These are phyloP conservation scores for Macropus fuliginosus DNA, from an alignment of 2,797 vertebrate species.

Conservation along the genomic window DNA sequence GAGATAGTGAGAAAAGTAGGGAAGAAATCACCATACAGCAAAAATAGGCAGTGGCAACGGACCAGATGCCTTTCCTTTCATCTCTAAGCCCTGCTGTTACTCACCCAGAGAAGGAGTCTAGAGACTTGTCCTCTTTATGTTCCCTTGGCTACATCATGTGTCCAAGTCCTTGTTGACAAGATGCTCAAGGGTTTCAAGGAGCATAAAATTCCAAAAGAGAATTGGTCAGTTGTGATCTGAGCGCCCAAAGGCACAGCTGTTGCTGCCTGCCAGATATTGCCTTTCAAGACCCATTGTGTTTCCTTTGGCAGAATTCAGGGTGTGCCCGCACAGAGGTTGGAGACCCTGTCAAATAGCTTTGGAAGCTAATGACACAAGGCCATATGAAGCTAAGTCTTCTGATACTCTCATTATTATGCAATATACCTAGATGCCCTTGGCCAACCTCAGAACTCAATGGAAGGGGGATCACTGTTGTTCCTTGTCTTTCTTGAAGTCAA, in stretches of 20 bases:
- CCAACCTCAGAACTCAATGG: conserved; percentile 47
- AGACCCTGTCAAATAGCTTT: conserved; percentile 8
- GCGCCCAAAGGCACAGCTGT: not conserved
- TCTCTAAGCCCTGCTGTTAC: not conserved
- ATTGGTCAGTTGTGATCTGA: not conserved
- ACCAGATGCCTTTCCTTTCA: not conserved
- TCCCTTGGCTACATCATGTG: not conserved
- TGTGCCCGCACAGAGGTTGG: not conserved
- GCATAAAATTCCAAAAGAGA: not conserved
- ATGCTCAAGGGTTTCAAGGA: not conserved
- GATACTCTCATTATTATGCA: conserved; percentile 74
- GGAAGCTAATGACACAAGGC: not conserved
- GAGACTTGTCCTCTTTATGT: not conserved
- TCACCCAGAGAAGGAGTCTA: not conserved
- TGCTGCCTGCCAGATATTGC: not conserved
- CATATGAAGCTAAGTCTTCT: conserved; percentile 45
- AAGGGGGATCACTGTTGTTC: conserved; percentile 71
- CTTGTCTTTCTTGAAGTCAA: conserved; percentile 69
- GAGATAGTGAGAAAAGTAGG: not conserved
- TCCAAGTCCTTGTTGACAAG: not conserved
- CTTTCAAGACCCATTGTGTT: not conserved
- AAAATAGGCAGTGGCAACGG: not conserved
- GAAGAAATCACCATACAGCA: not conserved
- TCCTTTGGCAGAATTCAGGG: not conserved
- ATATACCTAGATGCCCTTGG: conserved; percentile 70